Percentiles rank a stretch among this genome's conserved stretches.
Conservation (phyloP, 2,888 invertebrate species). For the Xanthorhoe designata region DNA sequence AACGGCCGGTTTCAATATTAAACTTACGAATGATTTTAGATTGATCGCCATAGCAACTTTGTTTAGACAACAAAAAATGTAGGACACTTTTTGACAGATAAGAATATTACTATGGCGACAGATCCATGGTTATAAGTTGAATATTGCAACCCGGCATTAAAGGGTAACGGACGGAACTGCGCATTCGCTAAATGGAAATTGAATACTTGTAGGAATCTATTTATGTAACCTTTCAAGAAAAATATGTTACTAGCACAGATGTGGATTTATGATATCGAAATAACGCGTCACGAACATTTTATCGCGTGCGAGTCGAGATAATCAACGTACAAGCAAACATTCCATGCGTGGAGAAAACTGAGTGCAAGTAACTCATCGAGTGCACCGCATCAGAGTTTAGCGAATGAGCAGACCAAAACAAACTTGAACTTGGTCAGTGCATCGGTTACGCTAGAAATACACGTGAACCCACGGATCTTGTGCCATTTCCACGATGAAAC, state of each 20-base stretch:
- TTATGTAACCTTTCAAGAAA: constrained; percentile 19
- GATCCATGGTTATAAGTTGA: no score
- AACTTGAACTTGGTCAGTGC: constrained; percentile 70
- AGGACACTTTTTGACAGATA: no score
- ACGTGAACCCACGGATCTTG: constrained; percentile 40
- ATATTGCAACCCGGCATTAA: no score
- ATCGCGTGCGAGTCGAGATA: constrained; percentile 40
- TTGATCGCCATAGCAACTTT: no score
- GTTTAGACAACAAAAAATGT: no score
- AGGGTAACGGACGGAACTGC: constrained; percentile 40
- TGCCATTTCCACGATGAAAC: constrained; percentile 45
- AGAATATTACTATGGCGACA: no score
- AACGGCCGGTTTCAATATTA: no score
- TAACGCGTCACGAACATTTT: constrained; percentile 32
- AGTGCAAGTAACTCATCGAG: constrained; percentile 37
- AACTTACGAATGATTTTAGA: no score
- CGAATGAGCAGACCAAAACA: constrained; percentile 51
- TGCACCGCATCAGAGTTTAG: constrained; percentile 31
- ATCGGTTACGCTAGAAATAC: constrained; percentile 66
- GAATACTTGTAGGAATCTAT: constrained; percentile 38
- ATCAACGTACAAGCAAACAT: constrained; percentile 40
- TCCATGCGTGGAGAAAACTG: constrained; percentile 43
- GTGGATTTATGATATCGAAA: constrained; percentile 35
- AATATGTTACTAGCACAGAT: constrained; percentile 22
- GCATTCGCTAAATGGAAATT: constrained; percentile 53